A percentile compares a stretch with the other conserved stretches of the same genome.
These are phyloP conservation scores for Cynodonichthys magdalenae DNA, from an alignment of 2,797 vertebrate genomes.

Conservation along the genomic window DNA sequence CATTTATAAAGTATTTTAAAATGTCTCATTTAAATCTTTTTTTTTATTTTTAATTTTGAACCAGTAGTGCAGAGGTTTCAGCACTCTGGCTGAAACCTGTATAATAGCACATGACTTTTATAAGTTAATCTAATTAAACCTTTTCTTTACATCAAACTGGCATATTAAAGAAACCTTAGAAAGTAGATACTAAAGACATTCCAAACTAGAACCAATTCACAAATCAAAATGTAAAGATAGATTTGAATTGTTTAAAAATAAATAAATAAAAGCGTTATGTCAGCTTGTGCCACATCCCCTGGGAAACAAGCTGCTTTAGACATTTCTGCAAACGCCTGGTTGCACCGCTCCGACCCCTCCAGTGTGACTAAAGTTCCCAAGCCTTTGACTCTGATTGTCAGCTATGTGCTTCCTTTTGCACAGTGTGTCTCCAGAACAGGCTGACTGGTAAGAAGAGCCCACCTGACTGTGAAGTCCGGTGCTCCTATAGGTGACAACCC, in stretches of 20 bases:
- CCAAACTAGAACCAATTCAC: slow-evolving; percentile 23
- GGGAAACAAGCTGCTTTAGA: slow-evolving; percentile 49
- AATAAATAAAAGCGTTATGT: slow-evolving; percentile 51
- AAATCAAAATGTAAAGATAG: slow-evolving; percentile 33
- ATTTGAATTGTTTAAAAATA: slow-evolving; percentile 50
- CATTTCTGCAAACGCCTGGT: slow-evolving; percentile 44
- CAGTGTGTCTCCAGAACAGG: slow-evolving; percentile 54
- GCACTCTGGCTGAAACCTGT: slow-evolving; percentile 35
- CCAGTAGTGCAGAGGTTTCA: neutral
- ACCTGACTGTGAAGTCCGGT: slow-evolving; percentile 45
- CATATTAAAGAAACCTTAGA: slow-evolving; percentile 23
- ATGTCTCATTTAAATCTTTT: slow-evolving; percentile 61
- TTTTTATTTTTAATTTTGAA: slow-evolving; percentile 23
- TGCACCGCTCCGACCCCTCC: slow-evolving; percentile 54
- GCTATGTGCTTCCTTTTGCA: slow-evolving; percentile 77
- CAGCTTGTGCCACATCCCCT: slow-evolving; percentile 48
- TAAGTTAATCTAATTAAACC: slow-evolving; percentile 44
- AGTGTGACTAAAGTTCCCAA: slow-evolving; percentile 60
- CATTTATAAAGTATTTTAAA: slow-evolving; percentile 61
- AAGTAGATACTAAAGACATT: slow-evolving; percentile 25
- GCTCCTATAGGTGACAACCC: slow-evolving; percentile 71
- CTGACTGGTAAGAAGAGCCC: slow-evolving; percentile 68
- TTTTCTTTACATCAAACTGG: slow-evolving; percentile 48
- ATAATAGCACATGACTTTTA: slow-evolving; percentile 44
- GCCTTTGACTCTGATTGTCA: slow-evolving; percentile 78